Percentiles rank a stretch among this genome's conserved stretches.
These are phyloP conservation scores for Bubo bubo DNA, from an alignment of 2,113 vertebrate genomes.

Conservation along the genomic window DNA sequence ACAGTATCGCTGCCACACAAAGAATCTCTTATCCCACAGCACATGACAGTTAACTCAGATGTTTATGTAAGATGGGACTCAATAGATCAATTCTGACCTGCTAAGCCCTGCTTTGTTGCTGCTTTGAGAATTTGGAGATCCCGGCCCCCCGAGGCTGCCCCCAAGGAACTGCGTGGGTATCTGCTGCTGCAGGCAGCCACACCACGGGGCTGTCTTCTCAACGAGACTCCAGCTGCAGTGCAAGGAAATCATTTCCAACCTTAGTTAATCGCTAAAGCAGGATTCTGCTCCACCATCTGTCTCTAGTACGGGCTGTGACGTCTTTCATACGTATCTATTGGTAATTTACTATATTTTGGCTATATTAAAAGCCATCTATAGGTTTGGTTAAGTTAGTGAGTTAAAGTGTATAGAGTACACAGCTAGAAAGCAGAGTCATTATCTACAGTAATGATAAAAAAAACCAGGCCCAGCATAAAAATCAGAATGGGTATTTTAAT, in stretches of 20 bases:
- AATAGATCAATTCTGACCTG: slow-evolving; percentile 57
- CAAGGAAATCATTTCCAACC: neutral
- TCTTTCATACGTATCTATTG: neutral
- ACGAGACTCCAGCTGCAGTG: neutral
- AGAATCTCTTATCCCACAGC: slow-evolving; percentile 61
- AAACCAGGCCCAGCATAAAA: neutral
- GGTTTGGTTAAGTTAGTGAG: neutral
- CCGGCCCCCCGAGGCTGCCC: neutral
- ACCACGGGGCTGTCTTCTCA: neutral
- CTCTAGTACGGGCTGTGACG: neutral
- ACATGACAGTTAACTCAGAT: slow-evolving; percentile 69
- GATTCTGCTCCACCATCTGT: neutral
- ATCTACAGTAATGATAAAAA: neutral
- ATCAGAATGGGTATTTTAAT: neutral
- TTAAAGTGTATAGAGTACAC: neutral
- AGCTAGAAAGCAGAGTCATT: neutral
- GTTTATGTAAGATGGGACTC: slow-evolving; percentile 59
- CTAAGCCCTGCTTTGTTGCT: neutral
- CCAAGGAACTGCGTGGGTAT: neutral
- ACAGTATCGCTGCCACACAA: slow-evolving; percentile 45
- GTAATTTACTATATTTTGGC: neutral
- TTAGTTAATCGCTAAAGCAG: neutral
- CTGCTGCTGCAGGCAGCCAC: neutral
- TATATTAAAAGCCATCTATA: neutral
- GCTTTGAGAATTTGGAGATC: neutral